Percentiles rank a stretch among this genome's conserved stretches.
Evolutionary conservation across 92 coral and sea anemone species (phyloP).

Genomic region (Porites evermanni): DNA sequence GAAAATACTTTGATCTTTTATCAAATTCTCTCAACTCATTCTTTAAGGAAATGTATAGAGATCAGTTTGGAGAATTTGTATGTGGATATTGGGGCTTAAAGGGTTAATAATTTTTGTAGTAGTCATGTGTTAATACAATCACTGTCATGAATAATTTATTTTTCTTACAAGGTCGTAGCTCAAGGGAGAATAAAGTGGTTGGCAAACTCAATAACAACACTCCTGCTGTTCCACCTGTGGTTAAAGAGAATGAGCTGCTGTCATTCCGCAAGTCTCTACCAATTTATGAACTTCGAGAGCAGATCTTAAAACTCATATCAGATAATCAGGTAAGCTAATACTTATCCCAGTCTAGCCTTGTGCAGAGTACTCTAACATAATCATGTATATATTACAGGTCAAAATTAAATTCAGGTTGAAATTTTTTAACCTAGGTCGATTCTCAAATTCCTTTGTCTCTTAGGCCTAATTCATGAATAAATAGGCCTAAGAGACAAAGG

Average conservation of each 20-base stretch:
- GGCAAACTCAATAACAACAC: constrained; percentile 82
- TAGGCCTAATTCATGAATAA: no score
- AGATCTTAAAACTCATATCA: constrained; percentile 74
- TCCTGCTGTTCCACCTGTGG: constrained; percentile 76
- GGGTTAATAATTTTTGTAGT: neutral
- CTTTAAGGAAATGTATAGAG: no score
- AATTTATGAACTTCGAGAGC: constrained; percentile 72
- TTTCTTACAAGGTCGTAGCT: constrained; percentile 18
- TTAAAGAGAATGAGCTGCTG: constrained; percentile 80
- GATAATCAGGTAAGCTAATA: constrained; percentile 74
- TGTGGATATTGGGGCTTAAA: no score
- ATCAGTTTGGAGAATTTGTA: no score
- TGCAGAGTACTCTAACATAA: no score
- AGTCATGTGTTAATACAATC: neutral
- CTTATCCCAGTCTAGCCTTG: neutral
- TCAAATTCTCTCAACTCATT: no score
- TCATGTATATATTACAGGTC: no score
- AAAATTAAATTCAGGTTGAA: no score
- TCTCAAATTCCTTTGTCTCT: no score
- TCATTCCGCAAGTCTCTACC: constrained; percentile 88
- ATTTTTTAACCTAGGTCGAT: no score
- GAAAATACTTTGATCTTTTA: no score
- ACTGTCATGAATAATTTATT: neutral
- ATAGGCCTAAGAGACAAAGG: no score
- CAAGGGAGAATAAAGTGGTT: constrained; percentile 73